Percentiles rank a stretch among this genome's conserved stretches.
Conservation (phyloP, 2,797 vertebrate species). For the Tachyglossus aculeatus region DNA sequence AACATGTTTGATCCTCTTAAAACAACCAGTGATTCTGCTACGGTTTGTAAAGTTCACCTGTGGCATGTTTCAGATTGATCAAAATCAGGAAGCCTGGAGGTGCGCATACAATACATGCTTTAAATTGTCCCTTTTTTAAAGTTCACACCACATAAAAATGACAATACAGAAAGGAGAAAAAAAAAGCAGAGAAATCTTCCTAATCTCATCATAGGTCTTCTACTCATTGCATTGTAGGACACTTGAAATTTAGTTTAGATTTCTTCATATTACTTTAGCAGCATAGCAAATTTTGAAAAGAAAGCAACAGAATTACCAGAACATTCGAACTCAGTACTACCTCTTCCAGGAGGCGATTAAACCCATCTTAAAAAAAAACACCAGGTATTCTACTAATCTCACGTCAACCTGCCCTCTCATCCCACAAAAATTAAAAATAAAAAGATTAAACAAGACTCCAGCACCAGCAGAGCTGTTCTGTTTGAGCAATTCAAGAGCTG, state of each 20-base stretch:
- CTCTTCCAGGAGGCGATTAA: conserved; percentile 24
- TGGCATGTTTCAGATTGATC: conserved; percentile 40
- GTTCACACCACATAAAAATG: background rate
- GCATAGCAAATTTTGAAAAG: background rate
- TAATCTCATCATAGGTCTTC: conserved; percentile 43
- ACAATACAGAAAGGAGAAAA: background rate
- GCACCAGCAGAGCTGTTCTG: conserved; percentile 38
- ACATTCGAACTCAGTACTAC: conserved; percentile 18
- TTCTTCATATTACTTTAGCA: conserved; percentile 47
- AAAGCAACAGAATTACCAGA: conserved; percentile 53
- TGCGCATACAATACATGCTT: conserved; percentile 42
- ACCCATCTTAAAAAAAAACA: conserved; percentile 36
- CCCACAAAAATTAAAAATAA: conserved; percentile 17
- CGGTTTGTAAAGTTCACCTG: conserved; percentile 57
- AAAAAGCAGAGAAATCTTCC: conserved; percentile 27
- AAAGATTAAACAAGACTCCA: conserved; percentile 31
- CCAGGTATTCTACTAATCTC: conserved; percentile 2
- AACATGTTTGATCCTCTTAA: conserved; percentile 53
- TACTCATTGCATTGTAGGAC: conserved; percentile 32
- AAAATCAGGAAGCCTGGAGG: conserved; percentile 53
- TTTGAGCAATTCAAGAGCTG: conserved; percentile 40
- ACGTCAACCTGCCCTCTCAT: background rate
- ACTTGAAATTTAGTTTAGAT: conserved; percentile 29
- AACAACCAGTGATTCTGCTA: conserved; percentile 55
- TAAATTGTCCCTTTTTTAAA: conserved; percentile 17